phyloP scores from a whole-genome alignment of 2,797 vertebrate genomes.

The Sarcoramphus papa region DNA sequence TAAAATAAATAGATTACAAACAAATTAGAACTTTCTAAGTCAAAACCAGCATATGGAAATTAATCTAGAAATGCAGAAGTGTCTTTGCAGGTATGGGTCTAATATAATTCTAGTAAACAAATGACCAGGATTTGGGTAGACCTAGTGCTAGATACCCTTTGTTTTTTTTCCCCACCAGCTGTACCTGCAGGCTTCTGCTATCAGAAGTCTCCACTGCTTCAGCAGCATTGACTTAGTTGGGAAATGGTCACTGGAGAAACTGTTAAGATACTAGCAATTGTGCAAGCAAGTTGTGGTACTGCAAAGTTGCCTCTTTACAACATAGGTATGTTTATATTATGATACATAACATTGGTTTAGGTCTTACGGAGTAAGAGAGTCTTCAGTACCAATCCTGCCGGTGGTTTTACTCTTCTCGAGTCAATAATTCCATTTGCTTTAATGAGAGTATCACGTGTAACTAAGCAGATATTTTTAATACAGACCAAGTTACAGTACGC shows the following conservation, averaged over 20 bases:
- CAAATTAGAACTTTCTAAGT: background rate
- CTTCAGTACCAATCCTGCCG: background rate
- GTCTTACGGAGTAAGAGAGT: background rate
- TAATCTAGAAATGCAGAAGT: background rate
- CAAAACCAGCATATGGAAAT: background rate
- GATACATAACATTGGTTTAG: fast-evolving
- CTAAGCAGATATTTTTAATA: background rate
- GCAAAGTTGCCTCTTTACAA: background rate
- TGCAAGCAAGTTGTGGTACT: no score
- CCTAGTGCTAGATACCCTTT: no score
- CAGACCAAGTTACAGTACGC: background rate
- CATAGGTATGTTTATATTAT: background rate
- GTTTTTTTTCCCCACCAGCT: background rate
- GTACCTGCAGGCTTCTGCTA: background rate
- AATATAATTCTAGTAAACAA: background rate
- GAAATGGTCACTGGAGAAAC: background rate
- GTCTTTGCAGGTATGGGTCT: background rate
- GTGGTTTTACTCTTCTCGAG: background rate
- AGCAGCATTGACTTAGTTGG: background rate
- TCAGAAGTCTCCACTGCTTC: background rate
- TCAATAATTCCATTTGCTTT: background rate
- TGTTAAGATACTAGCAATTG: background rate
- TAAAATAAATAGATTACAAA: background rate
- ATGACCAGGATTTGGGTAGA: background rate
- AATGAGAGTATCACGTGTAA: background rate